A percentile compares a stretch with the other conserved stretches of the same genome.
phyloP scores from a whole-genome alignment of 2,797 vertebrate species.

The Pteropus rufus region DNA sequence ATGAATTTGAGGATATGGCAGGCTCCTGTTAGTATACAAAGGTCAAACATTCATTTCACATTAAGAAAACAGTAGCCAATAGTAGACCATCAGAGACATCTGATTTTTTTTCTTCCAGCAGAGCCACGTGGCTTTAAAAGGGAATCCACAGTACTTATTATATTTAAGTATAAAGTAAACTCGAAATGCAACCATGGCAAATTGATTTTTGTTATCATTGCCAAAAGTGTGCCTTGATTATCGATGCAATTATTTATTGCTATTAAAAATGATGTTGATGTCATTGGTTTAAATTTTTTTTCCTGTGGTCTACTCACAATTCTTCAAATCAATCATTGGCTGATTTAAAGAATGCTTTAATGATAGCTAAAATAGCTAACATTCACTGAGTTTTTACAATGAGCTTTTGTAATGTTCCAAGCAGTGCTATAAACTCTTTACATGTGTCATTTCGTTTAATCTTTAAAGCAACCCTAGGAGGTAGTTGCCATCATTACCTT shows the following conservation, averaged over 20 bases:
- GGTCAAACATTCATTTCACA: constrained; percentile 77
- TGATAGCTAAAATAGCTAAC: constrained; percentile 25
- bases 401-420: neutral
- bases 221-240: constrained; percentile 50
- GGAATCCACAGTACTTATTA: constrained; percentile 32
- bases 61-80: constrained; percentile 70
- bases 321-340: constrained; percentile 48
- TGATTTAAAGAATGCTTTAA: constrained; percentile 46
- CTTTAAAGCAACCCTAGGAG: neutral
- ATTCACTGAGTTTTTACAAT: neutral
- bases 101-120: constrained; percentile 46
- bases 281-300: constrained; percentile 19
- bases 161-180: constrained; percentile 55
- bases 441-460: neutral
- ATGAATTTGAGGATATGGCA: constrained; percentile 79
- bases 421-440: neutral
- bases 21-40: constrained; percentile 75
- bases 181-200: constrained; percentile 43
- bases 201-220: neutral
- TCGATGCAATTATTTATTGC: constrained; percentile 24
- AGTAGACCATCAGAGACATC: constrained; percentile 54
- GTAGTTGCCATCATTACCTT: neutral
- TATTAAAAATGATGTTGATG: constrained; percentile 15
- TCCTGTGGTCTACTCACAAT: constrained; percentile 4
- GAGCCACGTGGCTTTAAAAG: constrained; percentile 51